These are phyloP conservation scores for Torymus texanus DNA, from an alignment of 2,888 invertebrate species.

Conservation along the genomic window DNA sequence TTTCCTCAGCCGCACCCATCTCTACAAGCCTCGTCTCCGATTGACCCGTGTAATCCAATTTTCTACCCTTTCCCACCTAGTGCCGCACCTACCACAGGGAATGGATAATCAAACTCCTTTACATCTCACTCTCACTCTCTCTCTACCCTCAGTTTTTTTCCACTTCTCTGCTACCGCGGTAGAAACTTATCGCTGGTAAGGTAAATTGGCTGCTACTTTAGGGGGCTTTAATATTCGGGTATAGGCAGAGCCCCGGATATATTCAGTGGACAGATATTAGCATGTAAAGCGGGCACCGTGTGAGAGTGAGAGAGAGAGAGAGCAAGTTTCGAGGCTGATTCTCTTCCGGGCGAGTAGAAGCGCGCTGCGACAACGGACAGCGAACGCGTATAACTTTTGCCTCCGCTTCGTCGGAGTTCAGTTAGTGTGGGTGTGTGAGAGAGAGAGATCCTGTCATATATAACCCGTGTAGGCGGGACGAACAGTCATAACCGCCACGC, in stretches of 20 bases:
- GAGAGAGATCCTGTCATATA: no score
- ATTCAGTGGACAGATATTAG: conserved; percentile 69
- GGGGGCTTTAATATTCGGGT: conserved; percentile 65
- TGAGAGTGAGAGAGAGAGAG: conserved; percentile 31
- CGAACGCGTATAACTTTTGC: neutral
- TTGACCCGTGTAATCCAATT: no score
- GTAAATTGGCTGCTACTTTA: conserved; percentile 23
- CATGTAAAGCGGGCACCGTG: conserved; percentile 60
- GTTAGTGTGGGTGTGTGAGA: no score
- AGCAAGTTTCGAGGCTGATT: conserved; percentile 64
- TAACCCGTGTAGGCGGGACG: no score
- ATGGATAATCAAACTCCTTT: no score
- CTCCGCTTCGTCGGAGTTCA: neutral
- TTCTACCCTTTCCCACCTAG: no score
- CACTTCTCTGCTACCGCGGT: neutral
- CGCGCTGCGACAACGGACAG: conserved; percentile 1
- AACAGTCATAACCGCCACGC: no score
- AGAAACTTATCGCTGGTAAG: conserved; percentile 6
- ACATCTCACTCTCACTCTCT: no score
- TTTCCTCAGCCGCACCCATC: no score
- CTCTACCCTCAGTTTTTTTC: neutral
- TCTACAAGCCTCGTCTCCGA: no score
- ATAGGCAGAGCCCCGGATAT: conserved; percentile 59
- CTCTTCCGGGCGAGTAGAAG: conserved; percentile 54
- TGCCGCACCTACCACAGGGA: no score